Evolutionary conservation across 2,113 vertebrate species (phyloP).

Genomic region (Pimephales promelas): DNA sequence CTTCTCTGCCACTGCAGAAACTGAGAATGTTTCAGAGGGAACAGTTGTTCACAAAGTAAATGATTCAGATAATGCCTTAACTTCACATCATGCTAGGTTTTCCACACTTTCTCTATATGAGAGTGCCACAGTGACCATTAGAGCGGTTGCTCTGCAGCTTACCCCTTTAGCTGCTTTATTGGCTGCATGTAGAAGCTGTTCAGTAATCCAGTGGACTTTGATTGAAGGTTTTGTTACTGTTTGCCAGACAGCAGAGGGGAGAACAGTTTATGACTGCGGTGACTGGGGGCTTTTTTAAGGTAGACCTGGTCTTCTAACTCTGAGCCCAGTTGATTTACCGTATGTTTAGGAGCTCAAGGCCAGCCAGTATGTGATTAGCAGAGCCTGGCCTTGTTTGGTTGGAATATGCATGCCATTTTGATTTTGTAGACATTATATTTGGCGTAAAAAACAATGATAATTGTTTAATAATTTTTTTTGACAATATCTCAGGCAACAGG

Average conservation of each 20-base stretch:
- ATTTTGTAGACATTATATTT: too few relatives aligned
- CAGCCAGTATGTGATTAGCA: not conserved
- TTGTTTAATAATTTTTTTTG: not conserved
- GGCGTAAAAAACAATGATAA: too few relatives aligned
- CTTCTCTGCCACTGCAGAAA: not conserved
- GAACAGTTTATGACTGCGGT: conserved; percentile 9
- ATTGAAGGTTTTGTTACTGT: conserved; percentile 20
- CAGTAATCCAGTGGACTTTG: conserved; percentile 18
- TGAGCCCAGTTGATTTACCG: not conserved
- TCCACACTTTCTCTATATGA: not conserved
- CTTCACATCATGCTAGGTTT: not conserved
- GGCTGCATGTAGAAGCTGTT: not conserved
- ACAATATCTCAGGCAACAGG: not conserved
- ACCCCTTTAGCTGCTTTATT: not conserved
- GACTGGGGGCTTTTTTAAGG: not conserved
- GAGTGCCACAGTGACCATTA: not conserved
- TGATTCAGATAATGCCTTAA: not conserved
- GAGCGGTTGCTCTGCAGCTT: not conserved
- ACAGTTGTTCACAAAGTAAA: not conserved
- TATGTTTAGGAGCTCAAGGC: not conserved
- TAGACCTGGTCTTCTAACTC: not conserved
- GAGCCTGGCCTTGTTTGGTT: not conserved
- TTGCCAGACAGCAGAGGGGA: conserved; percentile 11
- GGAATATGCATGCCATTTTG: not conserved
- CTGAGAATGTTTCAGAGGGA: not conserved